Evolutionary conservation across 2,888 invertebrate genomes (phyloP).

Genomic region (Clostera curtula): DNA sequence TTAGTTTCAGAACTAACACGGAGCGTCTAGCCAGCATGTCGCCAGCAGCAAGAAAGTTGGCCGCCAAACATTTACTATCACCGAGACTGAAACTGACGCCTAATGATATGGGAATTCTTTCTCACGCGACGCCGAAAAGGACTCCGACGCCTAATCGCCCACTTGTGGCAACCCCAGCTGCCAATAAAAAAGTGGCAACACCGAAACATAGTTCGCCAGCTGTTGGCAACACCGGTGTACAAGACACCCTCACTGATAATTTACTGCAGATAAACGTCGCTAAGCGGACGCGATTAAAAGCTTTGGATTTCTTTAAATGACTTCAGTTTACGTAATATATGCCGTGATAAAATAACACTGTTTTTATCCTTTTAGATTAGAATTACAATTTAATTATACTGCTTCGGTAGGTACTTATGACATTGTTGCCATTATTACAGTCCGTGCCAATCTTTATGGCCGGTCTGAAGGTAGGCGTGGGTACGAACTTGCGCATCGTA

Average conservation of each 20-base stretch:
- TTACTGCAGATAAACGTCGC: slow-evolving; percentile 86
- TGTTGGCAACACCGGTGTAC: slow-evolving; percentile 23
- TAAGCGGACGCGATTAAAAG: slow-evolving; percentile 82
- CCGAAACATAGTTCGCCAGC: slow-evolving; percentile 13
- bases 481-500: too few relatives aligned
- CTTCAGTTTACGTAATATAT: too few relatives aligned
- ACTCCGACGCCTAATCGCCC: slow-evolving; percentile 28
- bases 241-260: slow-evolving; percentile 84
- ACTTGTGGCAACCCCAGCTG: slow-evolving; percentile 38
- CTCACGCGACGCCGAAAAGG: slow-evolving; percentile 40
- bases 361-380: neutral
- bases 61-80: slow-evolving; percentile 75
- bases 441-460: too few relatives aligned
- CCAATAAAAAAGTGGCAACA: slow-evolving; percentile 17
- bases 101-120: slow-evolving; percentile 47
- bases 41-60: slow-evolving; percentile 93
- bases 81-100: slow-evolving; percentile 61
- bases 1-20: slow-evolving; percentile 75
- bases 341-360: too few relatives aligned
- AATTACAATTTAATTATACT: neutral
- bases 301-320: slow-evolving; percentile 85
- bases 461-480: too few relatives aligned
- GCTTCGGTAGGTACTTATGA: too few relatives aligned
- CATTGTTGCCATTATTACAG: too few relatives aligned
- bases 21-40: slow-evolving; percentile 94